These are phyloP conservation scores for Diplogasteroides magnus DNA, from an alignment of 1,140 invertebrate genomes.

Conservation along the genomic window DNA sequence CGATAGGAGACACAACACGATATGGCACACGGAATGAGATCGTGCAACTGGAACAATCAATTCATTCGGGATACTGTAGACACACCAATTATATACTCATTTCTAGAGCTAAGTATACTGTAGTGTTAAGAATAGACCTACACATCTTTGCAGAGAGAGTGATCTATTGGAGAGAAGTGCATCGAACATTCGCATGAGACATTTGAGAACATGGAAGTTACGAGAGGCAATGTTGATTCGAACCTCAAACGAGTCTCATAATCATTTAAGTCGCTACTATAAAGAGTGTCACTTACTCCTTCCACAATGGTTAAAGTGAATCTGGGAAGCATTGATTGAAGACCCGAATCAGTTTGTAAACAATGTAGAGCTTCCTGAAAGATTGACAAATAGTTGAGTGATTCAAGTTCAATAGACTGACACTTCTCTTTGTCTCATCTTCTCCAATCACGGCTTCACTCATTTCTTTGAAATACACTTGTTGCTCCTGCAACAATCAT, in stretches of 20 bases:
- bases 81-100: neutral
- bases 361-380: constrained; percentile 87
- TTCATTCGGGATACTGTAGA: neutral
- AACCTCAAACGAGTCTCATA: constrained; percentile 35
- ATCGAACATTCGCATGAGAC: constrained; percentile 97
- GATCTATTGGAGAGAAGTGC: constrained; percentile 83
- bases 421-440: constrained; percentile 74
- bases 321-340: constrained; percentile 94
- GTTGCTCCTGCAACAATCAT: constrained; percentile 70
- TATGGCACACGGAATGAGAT: neutral
- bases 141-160: constrained; percentile 95
- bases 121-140: constrained; percentile 61
- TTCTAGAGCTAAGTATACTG: neutral
- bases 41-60: neutral
- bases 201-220: constrained; percentile 93
- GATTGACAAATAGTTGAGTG: constrained; percentile 13
- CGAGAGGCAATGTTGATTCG: constrained; percentile 86
- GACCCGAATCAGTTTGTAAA: constrained; percentile 84
- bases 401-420: constrained; percentile 54
- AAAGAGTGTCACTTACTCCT: constrained; percentile 70
- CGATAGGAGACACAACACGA: neutral
- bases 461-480: constrained; percentile 98
- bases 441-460: constrained; percentile 98
- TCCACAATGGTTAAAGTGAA: constrained; percentile 98
- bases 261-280: constrained; percentile 3